Conservation (phyloP, 1,140 invertebrate genomes). For the Phenacoccus solenopsis region DNA sequence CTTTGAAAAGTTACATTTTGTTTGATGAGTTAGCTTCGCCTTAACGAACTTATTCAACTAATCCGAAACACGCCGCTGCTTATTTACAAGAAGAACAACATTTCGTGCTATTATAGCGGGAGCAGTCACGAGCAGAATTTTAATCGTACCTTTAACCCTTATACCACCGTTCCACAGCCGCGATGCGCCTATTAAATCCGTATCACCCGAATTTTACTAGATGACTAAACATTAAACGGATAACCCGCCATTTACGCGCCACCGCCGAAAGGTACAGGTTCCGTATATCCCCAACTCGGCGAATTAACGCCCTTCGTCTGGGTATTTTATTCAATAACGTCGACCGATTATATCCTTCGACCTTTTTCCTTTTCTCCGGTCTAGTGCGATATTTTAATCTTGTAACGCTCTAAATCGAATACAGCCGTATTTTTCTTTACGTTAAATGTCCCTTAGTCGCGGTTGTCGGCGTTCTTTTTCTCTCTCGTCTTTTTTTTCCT, state of each 20-base stretch:
- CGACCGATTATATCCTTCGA: no score
- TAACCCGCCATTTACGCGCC: not conserved
- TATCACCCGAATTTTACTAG: not conserved
- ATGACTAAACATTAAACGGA: not conserved
- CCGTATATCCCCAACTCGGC: no score
- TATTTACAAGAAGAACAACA: not conserved
- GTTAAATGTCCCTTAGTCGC: no score
- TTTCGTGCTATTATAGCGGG: not conserved
- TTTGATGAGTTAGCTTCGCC: not conserved
- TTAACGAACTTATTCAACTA: conserved; percentile 2
- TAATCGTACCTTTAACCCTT: not conserved
- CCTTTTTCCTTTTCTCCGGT: no score
- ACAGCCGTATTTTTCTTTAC: no score
- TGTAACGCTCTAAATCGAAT: no score
- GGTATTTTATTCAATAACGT: no score
- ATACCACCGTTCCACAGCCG: not conserved
- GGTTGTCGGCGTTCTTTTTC: no score
- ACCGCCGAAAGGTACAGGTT: not conserved
- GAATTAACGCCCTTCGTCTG: no score
- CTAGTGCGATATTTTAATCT: no score
- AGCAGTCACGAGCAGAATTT: not conserved
- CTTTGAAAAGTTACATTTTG: not conserved
- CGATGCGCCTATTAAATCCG: not conserved
- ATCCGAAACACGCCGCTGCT: not conserved
- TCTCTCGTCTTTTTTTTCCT: no score